Evolutionary conservation across 2,888 invertebrate genomes (phyloP).

Genomic region (Acleris emargana): DNA sequence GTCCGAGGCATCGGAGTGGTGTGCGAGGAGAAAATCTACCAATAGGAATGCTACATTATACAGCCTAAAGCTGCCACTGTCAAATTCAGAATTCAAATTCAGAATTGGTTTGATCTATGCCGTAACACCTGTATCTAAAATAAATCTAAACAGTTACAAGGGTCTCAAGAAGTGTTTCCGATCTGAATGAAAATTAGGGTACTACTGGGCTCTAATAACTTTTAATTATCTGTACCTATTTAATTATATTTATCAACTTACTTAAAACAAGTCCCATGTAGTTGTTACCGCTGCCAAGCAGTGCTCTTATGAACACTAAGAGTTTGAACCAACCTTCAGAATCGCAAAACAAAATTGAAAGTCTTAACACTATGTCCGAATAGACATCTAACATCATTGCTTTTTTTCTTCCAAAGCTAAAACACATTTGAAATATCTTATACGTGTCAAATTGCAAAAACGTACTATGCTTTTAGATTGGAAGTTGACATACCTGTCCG

Average conservation of each 20-base stretch:
- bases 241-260: constrained; percentile 42
- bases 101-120: too few species aligned
- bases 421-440: constrained; percentile 38
- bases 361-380: constrained; percentile 55
- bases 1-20: too few species aligned
- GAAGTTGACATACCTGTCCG: constrained; percentile 61
- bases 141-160: too few species aligned
- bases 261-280: constrained; percentile 66
- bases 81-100: too few species aligned
- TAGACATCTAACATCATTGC: constrained; percentile 56
- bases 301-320: constrained; percentile 63
- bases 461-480: not conserved
- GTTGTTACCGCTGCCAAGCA: constrained; percentile 62
- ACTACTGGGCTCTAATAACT: too few species aligned
- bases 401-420: constrained; percentile 68
- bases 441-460: too few species aligned
- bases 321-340: constrained; percentile 71
- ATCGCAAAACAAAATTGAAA: constrained; percentile 64
- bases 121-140: too few species aligned
- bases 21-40: too few species aligned
- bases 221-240: not conserved
- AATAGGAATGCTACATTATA: too few species aligned
- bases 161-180: too few species aligned
- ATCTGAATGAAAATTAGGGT: too few species aligned
- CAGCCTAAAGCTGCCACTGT: too few species aligned